Percentiles rank a stretch among this genome's conserved stretches.
These are phyloP conservation scores for Corythornis madagascariensis DNA, from an alignment of 2,113 vertebrate species.

Conservation along the genomic window DNA sequence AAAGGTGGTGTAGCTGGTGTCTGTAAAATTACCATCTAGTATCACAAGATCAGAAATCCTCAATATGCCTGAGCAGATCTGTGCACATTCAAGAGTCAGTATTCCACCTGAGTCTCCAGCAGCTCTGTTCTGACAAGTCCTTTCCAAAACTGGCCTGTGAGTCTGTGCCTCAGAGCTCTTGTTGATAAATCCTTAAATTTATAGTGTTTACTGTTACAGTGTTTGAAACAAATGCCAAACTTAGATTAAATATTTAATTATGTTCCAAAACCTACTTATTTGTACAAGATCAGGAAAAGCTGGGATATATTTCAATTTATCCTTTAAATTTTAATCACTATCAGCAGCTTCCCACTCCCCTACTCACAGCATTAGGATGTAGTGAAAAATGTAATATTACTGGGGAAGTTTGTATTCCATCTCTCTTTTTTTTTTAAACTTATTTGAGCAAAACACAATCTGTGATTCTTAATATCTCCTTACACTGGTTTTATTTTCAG, in stretches of 20 bases:
- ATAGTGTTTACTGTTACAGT: background rate
- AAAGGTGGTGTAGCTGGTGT: background rate
- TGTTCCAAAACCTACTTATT: background rate
- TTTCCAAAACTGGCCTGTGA: background rate
- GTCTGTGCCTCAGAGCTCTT: background rate
- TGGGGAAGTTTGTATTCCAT: background rate
- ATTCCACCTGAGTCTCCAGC: background rate
- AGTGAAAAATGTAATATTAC: background rate
- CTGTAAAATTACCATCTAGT: background rate
- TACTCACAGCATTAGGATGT: background rate
- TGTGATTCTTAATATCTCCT: background rate
- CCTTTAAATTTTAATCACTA: background rate
- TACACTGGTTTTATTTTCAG: slow-evolving; percentile 26
- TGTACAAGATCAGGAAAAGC: background rate
- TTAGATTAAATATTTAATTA: background rate
- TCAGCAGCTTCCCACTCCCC: background rate
- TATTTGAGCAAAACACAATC: background rate
- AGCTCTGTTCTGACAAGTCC: background rate
- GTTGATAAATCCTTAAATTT: background rate
- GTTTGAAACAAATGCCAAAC: background rate
- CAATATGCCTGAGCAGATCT: background rate
- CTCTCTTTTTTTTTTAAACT: background rate
- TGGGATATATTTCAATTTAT: background rate
- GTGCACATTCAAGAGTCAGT: background rate
- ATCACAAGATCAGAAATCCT: background rate